Percentiles rank a stretch among this genome's conserved stretches.
phyloP scores from a whole-genome alignment of 2,797 vertebrate species.

The Ptychadena robeensis region DNA sequence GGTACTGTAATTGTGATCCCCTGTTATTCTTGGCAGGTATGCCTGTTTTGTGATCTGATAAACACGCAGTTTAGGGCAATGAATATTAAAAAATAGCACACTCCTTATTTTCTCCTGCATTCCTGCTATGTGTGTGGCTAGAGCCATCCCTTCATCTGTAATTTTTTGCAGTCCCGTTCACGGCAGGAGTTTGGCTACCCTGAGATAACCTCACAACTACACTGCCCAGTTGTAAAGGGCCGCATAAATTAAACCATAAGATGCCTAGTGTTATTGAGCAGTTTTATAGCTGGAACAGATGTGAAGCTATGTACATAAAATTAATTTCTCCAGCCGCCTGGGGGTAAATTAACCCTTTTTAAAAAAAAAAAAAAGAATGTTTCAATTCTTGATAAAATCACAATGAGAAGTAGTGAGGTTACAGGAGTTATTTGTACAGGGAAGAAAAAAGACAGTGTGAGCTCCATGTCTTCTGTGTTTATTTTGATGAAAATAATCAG shows the following conservation, averaged over 20 bases:
- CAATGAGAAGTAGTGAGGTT: background rate
- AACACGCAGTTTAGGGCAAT: slow-evolving; percentile 57
- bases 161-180: slow-evolving; percentile 43
- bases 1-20: slow-evolving; percentile 52
- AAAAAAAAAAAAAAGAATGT: background rate
- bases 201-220: slow-evolving; percentile 56
- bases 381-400: background rate
- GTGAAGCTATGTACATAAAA: slow-evolving; percentile 35
- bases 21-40: slow-evolving; percentile 60
- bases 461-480: background rate
- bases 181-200: slow-evolving; percentile 57
- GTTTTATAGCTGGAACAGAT: slow-evolving; percentile 27
- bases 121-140: slow-evolving; percentile 60
- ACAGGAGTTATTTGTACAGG: background rate
- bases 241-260: slow-evolving; percentile 41
- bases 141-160: slow-evolving; percentile 55
- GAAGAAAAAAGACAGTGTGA: background rate
- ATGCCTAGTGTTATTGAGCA: slow-evolving; percentile 35
- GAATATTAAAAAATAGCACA: slow-evolving; percentile 60
- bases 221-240: slow-evolving; percentile 31
- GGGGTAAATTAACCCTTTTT: slow-evolving; percentile 40
- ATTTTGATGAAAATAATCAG: background rate
- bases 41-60: slow-evolving; percentile 59
- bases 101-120: slow-evolving; percentile 57
- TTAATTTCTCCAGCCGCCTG: slow-evolving; percentile 35